A percentile compares a stretch with the other conserved stretches of the same genome.
phyloP scores from a whole-genome alignment of 2,113 vertebrate genomes.

The Peromyscus maniculatus region DNA sequence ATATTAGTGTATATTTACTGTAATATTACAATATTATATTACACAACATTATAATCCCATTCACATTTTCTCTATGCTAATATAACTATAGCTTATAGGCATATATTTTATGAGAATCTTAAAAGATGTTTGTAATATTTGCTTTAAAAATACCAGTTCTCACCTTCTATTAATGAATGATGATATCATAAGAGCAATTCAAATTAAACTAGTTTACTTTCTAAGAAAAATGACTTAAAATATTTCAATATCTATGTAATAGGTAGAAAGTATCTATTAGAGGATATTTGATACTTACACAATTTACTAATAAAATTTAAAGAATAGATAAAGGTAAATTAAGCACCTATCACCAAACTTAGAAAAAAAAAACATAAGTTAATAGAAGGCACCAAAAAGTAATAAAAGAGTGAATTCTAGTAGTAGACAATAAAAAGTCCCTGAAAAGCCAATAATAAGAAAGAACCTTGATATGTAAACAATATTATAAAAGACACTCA shows the following conservation, averaged over 20 bases:
- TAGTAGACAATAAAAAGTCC: neutral
- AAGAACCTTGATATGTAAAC: neutral
- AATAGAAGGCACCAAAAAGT: neutral
- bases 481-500: neutral
- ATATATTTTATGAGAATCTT: neutral
- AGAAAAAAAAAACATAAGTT: neutral
- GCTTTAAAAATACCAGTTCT: neutral
- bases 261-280: neutral
- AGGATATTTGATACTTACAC: neutral
- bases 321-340: neutral
- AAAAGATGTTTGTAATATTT: neutral
- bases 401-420: neutral
- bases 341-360: accelerated
- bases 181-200: neutral
- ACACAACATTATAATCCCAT: neutral
- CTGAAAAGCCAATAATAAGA: neutral
- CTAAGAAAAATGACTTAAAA: neutral
- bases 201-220: neutral
- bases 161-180: neutral
- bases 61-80: neutral
- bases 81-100: neutral
- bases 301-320: neutral
- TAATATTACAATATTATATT: neutral
- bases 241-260: neutral
- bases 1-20: neutral